phyloP scores from a whole-genome alignment of 2,888 invertebrate species.

The Serripes groenlandicus region DNA sequence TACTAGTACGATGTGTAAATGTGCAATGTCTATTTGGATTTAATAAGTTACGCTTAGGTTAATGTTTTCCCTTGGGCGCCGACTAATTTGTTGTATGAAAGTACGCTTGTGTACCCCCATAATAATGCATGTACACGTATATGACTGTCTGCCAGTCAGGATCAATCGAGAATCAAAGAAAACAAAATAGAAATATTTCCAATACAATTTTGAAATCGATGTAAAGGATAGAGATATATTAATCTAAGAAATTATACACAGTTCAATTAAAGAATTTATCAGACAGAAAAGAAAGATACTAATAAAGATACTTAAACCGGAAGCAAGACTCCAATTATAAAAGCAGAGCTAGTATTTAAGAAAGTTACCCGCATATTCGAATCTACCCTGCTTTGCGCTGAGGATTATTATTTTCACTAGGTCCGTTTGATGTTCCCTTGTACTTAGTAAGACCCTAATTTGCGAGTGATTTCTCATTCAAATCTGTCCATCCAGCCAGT shows the following conservation, averaged over 20 bases:
- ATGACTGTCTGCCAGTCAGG: no score
- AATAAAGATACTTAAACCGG: background rate
- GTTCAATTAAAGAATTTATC: background rate
- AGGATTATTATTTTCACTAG: conserved; percentile 24
- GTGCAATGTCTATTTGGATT: no score
- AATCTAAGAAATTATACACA: background rate
- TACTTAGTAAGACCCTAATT: conserved; percentile 24
- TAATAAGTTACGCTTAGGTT: no score
- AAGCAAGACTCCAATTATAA: background rate
- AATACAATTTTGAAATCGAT: no score
- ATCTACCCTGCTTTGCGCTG: conserved; percentile 8
- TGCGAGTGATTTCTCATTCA: conserved; percentile 32
- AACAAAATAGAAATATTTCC: no score
- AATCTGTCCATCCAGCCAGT: conserved; percentile 26
- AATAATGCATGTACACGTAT: no score
- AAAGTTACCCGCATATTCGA: conserved; percentile 18
- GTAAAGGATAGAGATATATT: no score
- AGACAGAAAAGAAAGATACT: background rate
- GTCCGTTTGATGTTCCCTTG: conserved; percentile 7
- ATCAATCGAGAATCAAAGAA: no score
- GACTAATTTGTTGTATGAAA: no score
- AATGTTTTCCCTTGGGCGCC: no score
- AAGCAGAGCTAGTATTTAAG: background rate
- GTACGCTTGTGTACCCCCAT: no score
- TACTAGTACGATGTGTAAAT: no score